Conservation (phyloP, 2,888 invertebrate genomes). For the Eurytoma adleriae region DNA sequence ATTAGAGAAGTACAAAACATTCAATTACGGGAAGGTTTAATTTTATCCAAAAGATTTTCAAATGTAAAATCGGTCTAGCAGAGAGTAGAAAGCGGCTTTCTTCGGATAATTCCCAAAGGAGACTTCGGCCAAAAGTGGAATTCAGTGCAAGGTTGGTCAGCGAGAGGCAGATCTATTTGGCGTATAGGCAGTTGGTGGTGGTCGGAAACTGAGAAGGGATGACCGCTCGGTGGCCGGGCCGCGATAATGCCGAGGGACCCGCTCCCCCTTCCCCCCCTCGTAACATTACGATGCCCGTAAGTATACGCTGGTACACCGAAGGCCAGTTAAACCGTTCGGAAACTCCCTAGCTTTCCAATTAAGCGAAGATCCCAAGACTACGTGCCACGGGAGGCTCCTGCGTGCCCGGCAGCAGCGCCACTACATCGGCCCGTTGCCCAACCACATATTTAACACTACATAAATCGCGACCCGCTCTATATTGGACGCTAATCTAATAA, state of each 20-base stretch:
- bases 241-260: slow-evolving; percentile 64
- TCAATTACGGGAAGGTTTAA: too few species aligned
- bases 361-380: slow-evolving; percentile 70
- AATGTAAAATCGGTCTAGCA: slow-evolving; percentile 17
- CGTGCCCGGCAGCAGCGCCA: neutral
- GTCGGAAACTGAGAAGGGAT: slow-evolving; percentile 57
- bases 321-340: slow-evolving; percentile 76
- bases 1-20: too few species aligned
- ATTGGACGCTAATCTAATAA: slow-evolving; percentile 63
- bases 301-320: slow-evolving; percentile 60
- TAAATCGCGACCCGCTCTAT: slow-evolving; percentile 72
- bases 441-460: slow-evolving; percentile 76
- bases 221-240: slow-evolving; percentile 59
- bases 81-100: slow-evolving; percentile 45
- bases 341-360: slow-evolving; percentile 75
- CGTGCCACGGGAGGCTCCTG: neutral
- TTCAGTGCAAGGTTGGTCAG: slow-evolving; percentile 12
- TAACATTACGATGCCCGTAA: slow-evolving; percentile 44
- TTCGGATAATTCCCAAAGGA: slow-evolving; percentile 64
- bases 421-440: slow-evolving; percentile 62
- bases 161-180: slow-evolving; percentile 59
- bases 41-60: neutral
- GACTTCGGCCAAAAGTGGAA: slow-evolving; percentile 40
- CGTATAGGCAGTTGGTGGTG: slow-evolving; percentile 56
- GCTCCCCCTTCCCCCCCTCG: neutral